Percentiles rank a stretch among this genome's conserved stretches.
Conservation (phyloP, 2,797 vertebrate genomes). For the Anabacerthia variegaticeps region DNA sequence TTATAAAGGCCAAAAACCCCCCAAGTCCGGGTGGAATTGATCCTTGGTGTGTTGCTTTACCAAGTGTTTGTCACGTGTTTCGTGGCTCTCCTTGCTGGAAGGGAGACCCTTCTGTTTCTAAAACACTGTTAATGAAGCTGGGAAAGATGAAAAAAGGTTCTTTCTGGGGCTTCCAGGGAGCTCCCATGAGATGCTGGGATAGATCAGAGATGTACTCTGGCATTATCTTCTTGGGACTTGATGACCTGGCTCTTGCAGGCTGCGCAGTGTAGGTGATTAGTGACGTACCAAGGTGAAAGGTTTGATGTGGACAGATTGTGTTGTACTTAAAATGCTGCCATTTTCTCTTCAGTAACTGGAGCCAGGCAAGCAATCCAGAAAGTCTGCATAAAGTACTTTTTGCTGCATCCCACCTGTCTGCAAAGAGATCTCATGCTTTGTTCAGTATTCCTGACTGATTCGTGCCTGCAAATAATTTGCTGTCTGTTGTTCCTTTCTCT, state of each 20-base stretch:
- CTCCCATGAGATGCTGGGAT: not conserved
- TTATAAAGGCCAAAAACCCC: not conserved
- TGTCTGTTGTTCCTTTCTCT: not conserved
- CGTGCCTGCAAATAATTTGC: not conserved
- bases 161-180: not conserved
- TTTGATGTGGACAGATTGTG: not conserved
- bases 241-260: not conserved
- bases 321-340: not conserved
- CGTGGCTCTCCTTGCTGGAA: not conserved
- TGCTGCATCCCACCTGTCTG: not conserved
- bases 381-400: not conserved
- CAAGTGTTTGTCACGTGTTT: accelerated
- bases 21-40: not conserved
- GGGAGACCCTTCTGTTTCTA: not conserved
- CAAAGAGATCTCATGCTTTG: not conserved
- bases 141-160: not conserved
- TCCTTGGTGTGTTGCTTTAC: not conserved
- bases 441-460: not conserved
- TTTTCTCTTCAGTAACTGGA: not conserved
- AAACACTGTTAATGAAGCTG: not conserved
- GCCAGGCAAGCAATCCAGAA: not conserved
- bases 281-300: not conserved
- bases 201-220: not conserved
- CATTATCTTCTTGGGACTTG: not conserved
- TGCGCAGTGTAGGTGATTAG: not conserved